Evolutionary conservation across 1,140 invertebrate species (phyloP).

Genomic region (Hycleus phaleratus): DNA sequence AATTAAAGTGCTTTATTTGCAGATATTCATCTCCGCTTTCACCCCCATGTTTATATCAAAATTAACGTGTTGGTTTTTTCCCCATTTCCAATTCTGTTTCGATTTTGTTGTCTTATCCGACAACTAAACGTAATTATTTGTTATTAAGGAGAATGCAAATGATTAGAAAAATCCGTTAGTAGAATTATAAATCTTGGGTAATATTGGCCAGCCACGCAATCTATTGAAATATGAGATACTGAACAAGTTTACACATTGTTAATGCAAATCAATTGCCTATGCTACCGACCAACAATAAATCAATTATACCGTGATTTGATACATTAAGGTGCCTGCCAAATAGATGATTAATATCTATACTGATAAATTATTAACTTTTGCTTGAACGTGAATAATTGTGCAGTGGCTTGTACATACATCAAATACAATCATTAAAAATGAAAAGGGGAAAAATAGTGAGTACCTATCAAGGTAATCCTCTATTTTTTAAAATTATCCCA

Average conservation of each 20-base stretch:
- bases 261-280: conserved; percentile 38
- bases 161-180: too few species aligned
- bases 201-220: conserved; percentile 23
- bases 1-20: conserved; percentile 38
- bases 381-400: conserved; percentile 24
- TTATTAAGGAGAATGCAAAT: too few species aligned
- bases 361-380: conserved; percentile 37
- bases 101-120: background rate
- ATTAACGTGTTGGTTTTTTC: conserved; percentile 6
- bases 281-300: conserved; percentile 34
- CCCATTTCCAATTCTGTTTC: background rate
- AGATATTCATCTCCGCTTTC: conserved; percentile 30
- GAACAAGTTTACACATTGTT: conserved; percentile 35
- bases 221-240: conserved; percentile 33
- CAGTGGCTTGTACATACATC: conserved; percentile 9
- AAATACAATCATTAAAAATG: background rate
- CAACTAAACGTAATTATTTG: too few species aligned
- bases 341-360: conserved; percentile 25
- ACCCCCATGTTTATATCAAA: conserved; percentile 20
- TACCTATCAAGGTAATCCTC: background rate
- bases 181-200: conserved; percentile 17
- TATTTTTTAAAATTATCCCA: too few species aligned
- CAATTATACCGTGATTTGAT: conserved; percentile 36
- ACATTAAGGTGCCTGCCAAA: conserved; percentile 35
- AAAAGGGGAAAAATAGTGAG: background rate